Percentiles rank a stretch among this genome's conserved stretches.
Conservation (phyloP, 1,140 invertebrate species). For the Ridgeia piscesae region DNA sequence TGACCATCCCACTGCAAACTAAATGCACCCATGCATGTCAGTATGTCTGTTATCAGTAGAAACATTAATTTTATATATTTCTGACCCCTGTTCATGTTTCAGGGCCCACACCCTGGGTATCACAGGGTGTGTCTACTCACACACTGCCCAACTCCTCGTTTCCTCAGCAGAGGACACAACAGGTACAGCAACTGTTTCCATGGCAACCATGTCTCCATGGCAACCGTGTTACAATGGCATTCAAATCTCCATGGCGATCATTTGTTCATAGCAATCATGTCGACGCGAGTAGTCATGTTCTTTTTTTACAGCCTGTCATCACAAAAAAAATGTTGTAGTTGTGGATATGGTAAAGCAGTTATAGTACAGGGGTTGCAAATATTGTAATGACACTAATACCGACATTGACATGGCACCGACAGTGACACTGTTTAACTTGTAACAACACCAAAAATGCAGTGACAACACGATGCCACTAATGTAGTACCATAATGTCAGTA, state of each 20-base stretch:
- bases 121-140: constrained; percentile 52
- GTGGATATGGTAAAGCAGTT: not conserved
- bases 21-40: too few species aligned
- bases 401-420: not conserved
- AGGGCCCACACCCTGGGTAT: constrained; percentile 56
- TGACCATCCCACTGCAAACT: too few species aligned
- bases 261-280: not conserved
- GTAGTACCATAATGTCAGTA: not conserved
- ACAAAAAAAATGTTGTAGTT: not conserved
- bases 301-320: not conserved
- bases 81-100: constrained; percentile 24
- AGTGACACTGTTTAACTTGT: not conserved
- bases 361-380: not conserved
- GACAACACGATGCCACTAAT: not conserved
- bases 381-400: not conserved
- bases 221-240: not conserved
- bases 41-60: too few species aligned
- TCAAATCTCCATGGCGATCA: too few species aligned
- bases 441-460: not conserved
- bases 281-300: not conserved
- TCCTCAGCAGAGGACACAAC: constrained; percentile 51
- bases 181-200: constrained; percentile 37
- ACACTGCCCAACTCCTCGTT: constrained; percentile 43
- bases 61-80: not conserved
- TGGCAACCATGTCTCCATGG: not conserved